Evolutionary conservation across 2,888 invertebrate genomes (phyloP).

Genomic region (Galeopsomyia nigrocyanea): DNA sequence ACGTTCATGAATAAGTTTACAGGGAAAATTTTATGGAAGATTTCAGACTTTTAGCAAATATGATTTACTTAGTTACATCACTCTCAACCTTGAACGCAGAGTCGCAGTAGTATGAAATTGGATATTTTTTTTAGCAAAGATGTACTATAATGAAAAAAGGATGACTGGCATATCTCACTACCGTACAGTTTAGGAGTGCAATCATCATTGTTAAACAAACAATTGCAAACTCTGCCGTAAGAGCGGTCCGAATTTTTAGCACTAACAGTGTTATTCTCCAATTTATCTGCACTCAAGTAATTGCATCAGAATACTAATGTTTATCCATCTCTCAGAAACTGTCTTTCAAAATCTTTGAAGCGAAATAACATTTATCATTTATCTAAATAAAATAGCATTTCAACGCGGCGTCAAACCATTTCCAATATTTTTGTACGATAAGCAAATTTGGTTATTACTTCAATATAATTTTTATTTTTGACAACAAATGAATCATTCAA

Average conservation of each 20-base stretch:
- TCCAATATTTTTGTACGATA: background rate
- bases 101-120: slow-evolving; percentile 16
- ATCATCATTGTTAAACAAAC: slow-evolving; percentile 6
- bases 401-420: background rate
- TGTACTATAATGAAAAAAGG: slow-evolving; percentile 27
- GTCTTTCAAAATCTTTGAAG: slow-evolving; percentile 7
- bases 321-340: background rate
- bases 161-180: background rate
- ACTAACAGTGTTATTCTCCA: background rate
- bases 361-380: slow-evolving; percentile 9
- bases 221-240: background rate
- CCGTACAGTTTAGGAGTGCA: background rate
- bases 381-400: background rate
- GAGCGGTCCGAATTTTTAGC: background rate
- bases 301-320: background rate
- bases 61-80: slow-evolving; percentile 33
- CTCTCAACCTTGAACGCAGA: slow-evolving; percentile 12
- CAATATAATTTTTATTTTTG: background rate
- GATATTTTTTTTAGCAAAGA: slow-evolving; percentile 44
- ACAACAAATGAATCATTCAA: background rate
- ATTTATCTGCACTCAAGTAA: background rate
- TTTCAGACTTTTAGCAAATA: slow-evolving; percentile 25
- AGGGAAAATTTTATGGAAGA: background rate
- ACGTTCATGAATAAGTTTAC: too few species aligned
- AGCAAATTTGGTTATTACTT: background rate